Base-by-base conservation (phyloP, 2,888 invertebrate genomes). In the Oscheius sp. region DNA sequence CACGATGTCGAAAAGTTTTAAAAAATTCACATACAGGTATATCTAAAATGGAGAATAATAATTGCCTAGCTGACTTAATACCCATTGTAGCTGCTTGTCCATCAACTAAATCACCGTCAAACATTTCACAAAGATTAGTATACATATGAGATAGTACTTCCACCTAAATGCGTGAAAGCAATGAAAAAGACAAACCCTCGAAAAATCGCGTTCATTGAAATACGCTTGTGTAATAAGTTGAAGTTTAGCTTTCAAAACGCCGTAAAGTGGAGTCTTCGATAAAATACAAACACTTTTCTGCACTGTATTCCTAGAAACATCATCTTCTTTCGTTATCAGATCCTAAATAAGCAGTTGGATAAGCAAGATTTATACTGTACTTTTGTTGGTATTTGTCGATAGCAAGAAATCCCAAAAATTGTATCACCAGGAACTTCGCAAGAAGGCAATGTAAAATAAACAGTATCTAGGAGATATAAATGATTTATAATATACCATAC, bases 201-300 rank as follows among this genome's bases (percentile, higher is more conserved):
- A 86, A 78, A 89, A 89, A 77, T 89, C 88, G 45, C 86, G 77
- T 77, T 95, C 94, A 67, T 95, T 91, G 87, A 98, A 98, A 89
- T 96, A 98, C 0, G 95, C 95, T 86, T 94, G 92, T 0, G 97
- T 97, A 71, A 98, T 96, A 8, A 97, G 89, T 74, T 94, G 92
- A 89, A 98, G 91, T 89, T 97, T 97, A 5, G 94, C 74, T 86
- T 95, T 94, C 69, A 95, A 92, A 67, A 94, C 78, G 0, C 97
- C 97, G 89, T 93, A 98, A 12, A 97, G 89, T 3, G 97, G 97
- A 75, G 92, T 69, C 24, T 68, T 67, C n/a, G 82, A 77, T 67
- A 98, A 89, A 20, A 97, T 94, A 89, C 95, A 95, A 0, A 98
- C 96, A 84, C 95, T 94, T 87, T 98, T 98, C 88, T 97, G 97